Evolutionary conservation across 2,888 invertebrate species (phyloP).

Genomic region (Oligia latruncula): DNA sequence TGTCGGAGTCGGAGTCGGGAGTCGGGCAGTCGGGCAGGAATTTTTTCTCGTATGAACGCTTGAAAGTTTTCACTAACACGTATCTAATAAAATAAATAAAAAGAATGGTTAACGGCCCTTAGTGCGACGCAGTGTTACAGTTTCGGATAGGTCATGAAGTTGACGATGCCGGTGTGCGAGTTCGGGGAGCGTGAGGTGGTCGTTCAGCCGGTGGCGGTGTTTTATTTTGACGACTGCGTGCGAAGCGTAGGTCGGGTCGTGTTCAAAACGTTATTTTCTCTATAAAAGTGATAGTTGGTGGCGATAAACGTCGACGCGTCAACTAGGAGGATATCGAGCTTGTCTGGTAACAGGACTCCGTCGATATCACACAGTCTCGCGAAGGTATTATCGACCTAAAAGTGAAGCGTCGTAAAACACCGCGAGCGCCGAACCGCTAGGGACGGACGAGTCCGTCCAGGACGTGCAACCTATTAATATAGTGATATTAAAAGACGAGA

Average conservation of each 20-base stretch:
- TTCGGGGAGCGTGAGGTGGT: background rate
- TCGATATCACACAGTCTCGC: slow-evolving; percentile 35
- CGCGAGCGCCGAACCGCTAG: slow-evolving; percentile 8
- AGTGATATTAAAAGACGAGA: too few relatives aligned
- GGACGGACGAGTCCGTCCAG: slow-evolving; percentile 21
- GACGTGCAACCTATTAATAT: too few relatives aligned
- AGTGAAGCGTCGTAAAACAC: slow-evolving; percentile 18
- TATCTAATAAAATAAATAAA: slow-evolving; percentile 45
- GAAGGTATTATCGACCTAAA: slow-evolving; percentile 38
- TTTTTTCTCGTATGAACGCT: slow-evolving; percentile 50
- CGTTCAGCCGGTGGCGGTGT: slow-evolving; percentile 16
- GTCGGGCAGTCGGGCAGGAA: slow-evolving; percentile 66
- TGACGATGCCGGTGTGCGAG: slow-evolving; percentile 6
- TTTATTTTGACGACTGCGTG: slow-evolving; percentile 32
- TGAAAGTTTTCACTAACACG: slow-evolving; percentile 57
- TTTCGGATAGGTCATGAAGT: slow-evolving; percentile 23
- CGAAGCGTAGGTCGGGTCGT: slow-evolving; percentile 42
- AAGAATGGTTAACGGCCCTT: background rate
- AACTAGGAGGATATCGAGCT: slow-evolving; percentile 46
- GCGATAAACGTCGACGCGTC: slow-evolving; percentile 32
- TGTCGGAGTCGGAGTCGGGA: slow-evolving; percentile 71
- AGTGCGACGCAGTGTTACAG: background rate
- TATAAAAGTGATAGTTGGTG: slow-evolving; percentile 35
- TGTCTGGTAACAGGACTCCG: slow-evolving; percentile 23
- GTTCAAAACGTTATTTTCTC: slow-evolving; percentile 56